phyloP scores from a whole-genome alignment of 2,113 vertebrate species.

The Mola mola region DNA sequence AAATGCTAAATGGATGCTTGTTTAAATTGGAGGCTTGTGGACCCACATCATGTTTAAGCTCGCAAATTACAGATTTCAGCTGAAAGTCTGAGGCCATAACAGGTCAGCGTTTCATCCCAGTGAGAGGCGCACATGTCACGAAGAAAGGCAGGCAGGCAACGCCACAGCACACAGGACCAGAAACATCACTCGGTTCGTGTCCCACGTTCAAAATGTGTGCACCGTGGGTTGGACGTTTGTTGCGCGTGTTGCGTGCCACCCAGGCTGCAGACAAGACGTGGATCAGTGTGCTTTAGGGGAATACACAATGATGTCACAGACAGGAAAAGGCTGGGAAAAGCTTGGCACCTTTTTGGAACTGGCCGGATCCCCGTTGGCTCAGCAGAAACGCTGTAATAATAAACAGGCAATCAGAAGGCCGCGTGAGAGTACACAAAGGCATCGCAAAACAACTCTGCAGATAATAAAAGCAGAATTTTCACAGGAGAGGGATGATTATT shows the following conservation, averaged over 20 bases:
- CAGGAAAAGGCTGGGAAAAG: slow-evolving; percentile 88
- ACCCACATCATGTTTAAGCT: slow-evolving; percentile 43
- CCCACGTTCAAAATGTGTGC: slow-evolving; percentile 83
- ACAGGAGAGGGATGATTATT: slow-evolving; percentile 93
- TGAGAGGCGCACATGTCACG: slow-evolving; percentile 19
- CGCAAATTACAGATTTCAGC: slow-evolving; percentile 48
- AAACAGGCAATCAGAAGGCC: slow-evolving; percentile 98
- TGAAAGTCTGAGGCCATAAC: slow-evolving; percentile 33
- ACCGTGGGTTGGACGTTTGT: slow-evolving; percentile 87
- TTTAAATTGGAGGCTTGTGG: slow-evolving; percentile 35
- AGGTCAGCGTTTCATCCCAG: slow-evolving; percentile 51
- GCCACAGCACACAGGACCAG: slow-evolving; percentile 79
- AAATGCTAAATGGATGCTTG: slow-evolving; percentile 36
- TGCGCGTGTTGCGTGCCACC: slow-evolving; percentile 89
- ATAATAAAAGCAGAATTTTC: slow-evolving; percentile 98
- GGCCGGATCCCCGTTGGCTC: slow-evolving; percentile 91
- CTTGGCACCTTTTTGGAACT: slow-evolving; percentile 91
- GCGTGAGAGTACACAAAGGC: slow-evolving; percentile 93
- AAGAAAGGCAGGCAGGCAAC: slow-evolving; percentile 30
- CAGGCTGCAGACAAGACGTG: slow-evolving; percentile 94
- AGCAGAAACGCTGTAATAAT: slow-evolving; percentile 92
- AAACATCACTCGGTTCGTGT: slow-evolving; percentile 82
- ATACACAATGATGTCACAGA: slow-evolving; percentile 97
- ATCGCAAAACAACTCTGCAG: slow-evolving; percentile 90
- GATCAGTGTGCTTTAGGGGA: slow-evolving; percentile 87